Evolutionary conservation across 1,140 invertebrate genomes (phyloP), one percentile per base, ranked within the genome.

Genomic region (Micrasema minimum): DNA sequence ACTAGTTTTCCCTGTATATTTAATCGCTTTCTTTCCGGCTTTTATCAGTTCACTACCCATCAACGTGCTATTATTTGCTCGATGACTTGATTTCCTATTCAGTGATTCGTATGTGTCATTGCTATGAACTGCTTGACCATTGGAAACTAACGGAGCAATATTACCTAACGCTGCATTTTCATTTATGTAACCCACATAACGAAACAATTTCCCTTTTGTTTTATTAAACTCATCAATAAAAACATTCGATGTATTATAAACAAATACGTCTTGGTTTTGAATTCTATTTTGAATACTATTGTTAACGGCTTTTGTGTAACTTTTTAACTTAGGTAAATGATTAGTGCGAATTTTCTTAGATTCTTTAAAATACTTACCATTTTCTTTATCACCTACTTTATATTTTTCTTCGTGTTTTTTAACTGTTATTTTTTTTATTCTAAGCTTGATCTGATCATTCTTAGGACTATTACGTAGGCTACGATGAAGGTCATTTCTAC

Each of bases 1-100:
- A 66, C 66, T 65, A 66, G 48, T 71, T 66, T 71, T 71, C n/a
- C 55, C 37, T 65, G 18, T 65, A 14, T 22, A 66, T 14, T 57
- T 66, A 22, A 43, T 55, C 61, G 37, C 72, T 69, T 69, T 69
- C 59, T 64, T 68, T 69, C 61, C 71, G 38, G 14, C 10, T 16
- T 38, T 35, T n/a, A 37, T 11, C 48, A 23, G 53, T 16, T 66
- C 23, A 66, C 26, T 45, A 16, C 23, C 16, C 45, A 48, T 12
- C n/a, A 14, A 1, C 18, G 23, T 65, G 45, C 45, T n/a, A 57
- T 61, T 48, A 65, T 50, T 65, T 65, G 43, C 61, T n/a, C 16
- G 61, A 16, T 12, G 1, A 14, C n/a, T 65, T 45, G 35, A 14
- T 48, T 31, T 22, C 50, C n/a, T 45, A 18, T 31, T 48, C 43